These are phyloP conservation scores for Indri indri DNA, from an alignment of 2,113 vertebrate genomes.

Conservation along the genomic window DNA sequence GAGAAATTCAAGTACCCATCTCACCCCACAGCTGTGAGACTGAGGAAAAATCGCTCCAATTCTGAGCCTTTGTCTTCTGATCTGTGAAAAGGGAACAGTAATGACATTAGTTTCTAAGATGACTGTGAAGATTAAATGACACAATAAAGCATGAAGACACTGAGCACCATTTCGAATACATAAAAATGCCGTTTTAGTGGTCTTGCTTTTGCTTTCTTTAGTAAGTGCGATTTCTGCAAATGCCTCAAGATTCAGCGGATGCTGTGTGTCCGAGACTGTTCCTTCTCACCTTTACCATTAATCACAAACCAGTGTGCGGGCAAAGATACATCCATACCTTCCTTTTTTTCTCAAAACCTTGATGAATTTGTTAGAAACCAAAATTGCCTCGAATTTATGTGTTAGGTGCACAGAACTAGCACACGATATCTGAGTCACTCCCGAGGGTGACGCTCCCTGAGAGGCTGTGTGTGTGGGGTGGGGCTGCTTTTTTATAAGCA, in stretches of 20 bases:
- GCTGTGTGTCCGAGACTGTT: rapidly evolving
- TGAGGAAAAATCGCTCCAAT: rapidly evolving
- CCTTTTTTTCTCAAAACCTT: neutral
- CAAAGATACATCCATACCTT: neutral
- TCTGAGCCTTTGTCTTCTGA: neutral
- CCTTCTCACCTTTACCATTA: neutral
- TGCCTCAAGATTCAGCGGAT: neutral
- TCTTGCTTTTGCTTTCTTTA: rapidly evolving
- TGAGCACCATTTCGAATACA: rapidly evolving
- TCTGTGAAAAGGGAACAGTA: too few species aligned
- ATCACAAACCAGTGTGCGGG: rapidly evolving
- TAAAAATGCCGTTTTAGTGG: rapidly evolving
- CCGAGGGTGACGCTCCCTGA: rapidly evolving
- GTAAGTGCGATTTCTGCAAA: neutral
- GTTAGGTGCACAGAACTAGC: rapidly evolving
- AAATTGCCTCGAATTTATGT: rapidly evolving
- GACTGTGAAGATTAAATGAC: too few species aligned
- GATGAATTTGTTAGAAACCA: neutral
- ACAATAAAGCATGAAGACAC: rapidly evolving
- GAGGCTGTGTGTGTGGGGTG: rapidly evolving
- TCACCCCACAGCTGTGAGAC: rapidly evolving
- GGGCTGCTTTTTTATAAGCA: rapidly evolving
- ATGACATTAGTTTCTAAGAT: rapidly evolving
- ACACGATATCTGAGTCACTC: rapidly evolving
- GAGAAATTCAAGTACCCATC: rapidly evolving